A percentile compares a stretch with the other conserved stretches of the same genome.
phyloP scores from a whole-genome alignment of 2,797 vertebrate species.

The Chloroceryle inda region DNA sequence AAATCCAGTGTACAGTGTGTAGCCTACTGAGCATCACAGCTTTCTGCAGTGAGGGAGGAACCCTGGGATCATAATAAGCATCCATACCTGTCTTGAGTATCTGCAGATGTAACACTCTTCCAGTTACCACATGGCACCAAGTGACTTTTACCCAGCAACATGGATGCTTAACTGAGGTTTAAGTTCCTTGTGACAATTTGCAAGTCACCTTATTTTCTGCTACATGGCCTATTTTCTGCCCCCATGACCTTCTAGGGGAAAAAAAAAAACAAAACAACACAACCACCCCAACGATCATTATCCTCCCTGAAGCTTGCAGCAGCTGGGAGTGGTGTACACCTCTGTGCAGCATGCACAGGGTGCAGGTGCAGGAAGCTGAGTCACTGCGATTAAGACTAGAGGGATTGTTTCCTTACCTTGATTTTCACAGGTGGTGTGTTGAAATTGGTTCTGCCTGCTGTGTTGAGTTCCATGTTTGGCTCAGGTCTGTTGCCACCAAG shows the following conservation, averaged over 20 bases:
- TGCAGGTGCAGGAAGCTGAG: conserved; percentile 34
- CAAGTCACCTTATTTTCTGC: neutral
- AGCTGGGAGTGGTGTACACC: neutral
- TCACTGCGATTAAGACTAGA: neutral
- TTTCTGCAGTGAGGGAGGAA: neutral
- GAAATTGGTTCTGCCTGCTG: neutral
- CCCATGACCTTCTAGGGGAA: neutral
- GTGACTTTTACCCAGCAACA: neutral
- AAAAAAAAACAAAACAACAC: neutral
- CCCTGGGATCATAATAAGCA: neutral
- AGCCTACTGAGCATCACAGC: neutral
- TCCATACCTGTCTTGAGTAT: neutral
- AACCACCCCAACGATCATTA: too few relatives aligned
- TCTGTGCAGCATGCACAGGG: neutral
- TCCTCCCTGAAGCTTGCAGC: neutral
- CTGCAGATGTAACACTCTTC: neutral
- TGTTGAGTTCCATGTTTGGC: neutral
- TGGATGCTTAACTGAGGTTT: neutral
- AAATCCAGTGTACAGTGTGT: conserved; percentile 10
- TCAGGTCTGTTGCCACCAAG: neutral
- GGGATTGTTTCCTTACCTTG: neutral
- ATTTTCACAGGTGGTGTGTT: neutral
- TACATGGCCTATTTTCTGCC: neutral
- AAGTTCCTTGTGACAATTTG: neutral
- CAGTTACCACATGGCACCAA: fast-evolving